Base-by-base conservation (phyloP, 2,113 vertebrate genomes). In the Amblyopsis rosae region DNA sequence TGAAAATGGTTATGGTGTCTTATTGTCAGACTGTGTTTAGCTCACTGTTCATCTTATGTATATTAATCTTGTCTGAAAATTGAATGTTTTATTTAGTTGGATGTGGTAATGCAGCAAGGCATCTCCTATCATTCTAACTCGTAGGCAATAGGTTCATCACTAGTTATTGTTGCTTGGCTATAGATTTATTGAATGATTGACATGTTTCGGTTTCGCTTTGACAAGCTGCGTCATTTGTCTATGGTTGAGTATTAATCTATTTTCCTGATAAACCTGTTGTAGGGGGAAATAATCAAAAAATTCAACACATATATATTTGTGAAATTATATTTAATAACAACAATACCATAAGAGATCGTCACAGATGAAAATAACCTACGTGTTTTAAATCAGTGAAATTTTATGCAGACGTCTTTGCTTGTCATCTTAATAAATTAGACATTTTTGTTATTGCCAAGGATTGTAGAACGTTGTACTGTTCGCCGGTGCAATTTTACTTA, bases 301-400 rank as follows among this genome's bases (percentile, higher is more conserved):
- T 77, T 4, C 75, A 73, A 77, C 12, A 1, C 86, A 78, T 91
- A 87, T 91, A 87, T 89, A 89, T 88, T 88, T 87, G 70, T 84
- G 81, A 83, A 78, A 86, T 81, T 71, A 87, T 56, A 16, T 85
- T 83, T 75, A 85, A 79, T 70, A 75, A 72, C 73, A 85, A 81
- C 69, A 75, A 70, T 70, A 15, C 59, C 9, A 63, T 72, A 1
- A 60, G 33, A n/a, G 67, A 69, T 9, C 47, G n/a, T 66, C 48
- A 11, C 60, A 48, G 46, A 62, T 12, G 7, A 59, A 71, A 70
- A 41, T 17, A 63, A 74, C 62, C 9, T 49, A 33, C 63, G 59
- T 15, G 64, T 54, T 60, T 68, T 57, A 49, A 73, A 74, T 63
- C 74, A 59, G 48, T 13, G 16, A 50, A 59, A 53, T 60, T 70